Evolutionary conservation across 2,797 vertebrate genomes (phyloP), one percentile per base, ranked within the genome.

Genomic region (Cephalopachus bancanus): DNA sequence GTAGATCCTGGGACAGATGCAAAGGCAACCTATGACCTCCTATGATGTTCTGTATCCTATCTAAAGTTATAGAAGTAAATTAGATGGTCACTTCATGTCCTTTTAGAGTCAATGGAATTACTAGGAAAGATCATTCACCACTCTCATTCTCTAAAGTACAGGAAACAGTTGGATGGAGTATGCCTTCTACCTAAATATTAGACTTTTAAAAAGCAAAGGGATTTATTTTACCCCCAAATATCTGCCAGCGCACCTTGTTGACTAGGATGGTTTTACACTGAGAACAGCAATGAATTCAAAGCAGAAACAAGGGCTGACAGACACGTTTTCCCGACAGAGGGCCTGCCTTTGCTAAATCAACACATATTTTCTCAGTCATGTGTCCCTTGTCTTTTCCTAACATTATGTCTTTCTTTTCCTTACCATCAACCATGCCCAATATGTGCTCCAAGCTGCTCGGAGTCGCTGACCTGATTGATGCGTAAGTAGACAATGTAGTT

Each of bases 231-330:
- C 7, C 4, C 15, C 9, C 15, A 26, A 83, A 57, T 28, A 64
- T 8, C 69, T 84, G 4, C 44, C 57, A 72, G 19, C 15, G 12
- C 20, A 37, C 7, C 33, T 4, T 49, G 30, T 17, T 62, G 16
- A 14, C 26, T 10, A 16, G 33, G 12, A n/a, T 28, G 22, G 10
- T 30, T 88, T 65, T 62, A 57, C 7, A 49, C 8, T 71, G 10
- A 89, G 75, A 87, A 67, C 8, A 30, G 24, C 16, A 80, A 84
- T 72, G n/a, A 17, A 71, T 75, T 93, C 16, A 80, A 94, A 83
- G 20, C 69, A 3, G 28, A 90, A 94, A 53, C 37, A 92, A 60
- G 30, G 0, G 3, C 37, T 71, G 90, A 49, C 5, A 19, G 49
- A 10, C 17, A 80, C 76, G 12, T 24, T 76, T 67, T 60, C 20